Conservation (phyloP, 2,113 vertebrate genomes). For the Capreolus pygargus region DNA sequence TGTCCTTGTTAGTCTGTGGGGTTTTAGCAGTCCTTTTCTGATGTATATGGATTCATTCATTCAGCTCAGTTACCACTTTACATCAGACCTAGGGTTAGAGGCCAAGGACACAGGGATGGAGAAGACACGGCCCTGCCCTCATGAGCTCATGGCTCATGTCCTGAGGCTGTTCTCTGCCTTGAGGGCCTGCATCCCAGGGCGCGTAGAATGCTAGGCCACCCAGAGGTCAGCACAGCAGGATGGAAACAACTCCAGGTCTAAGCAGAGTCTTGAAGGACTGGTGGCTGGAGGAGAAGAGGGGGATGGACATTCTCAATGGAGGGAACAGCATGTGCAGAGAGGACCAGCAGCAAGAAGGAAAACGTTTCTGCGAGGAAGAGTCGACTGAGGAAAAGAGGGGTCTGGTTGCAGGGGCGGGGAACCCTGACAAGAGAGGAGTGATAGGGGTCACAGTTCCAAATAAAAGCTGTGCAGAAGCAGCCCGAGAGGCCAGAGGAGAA, state of each 20-base stretch:
- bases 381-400: background rate
- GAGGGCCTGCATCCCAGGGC: background rate
- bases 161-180: background rate
- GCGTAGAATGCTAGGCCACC: accelerated
- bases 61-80: background rate
- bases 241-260: background rate
- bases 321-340: background rate
- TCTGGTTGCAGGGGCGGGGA: background rate
- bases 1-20: background rate
- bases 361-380: background rate
- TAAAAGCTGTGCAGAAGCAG: too few relatives aligned
- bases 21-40: background rate
- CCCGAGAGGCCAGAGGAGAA: background rate
- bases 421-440: background rate
- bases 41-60: background rate
- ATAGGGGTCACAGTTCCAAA: background rate
- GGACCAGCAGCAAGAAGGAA: background rate
- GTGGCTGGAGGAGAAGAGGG: background rate
- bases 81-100: background rate
- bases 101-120: background rate
- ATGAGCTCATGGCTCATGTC: background rate
- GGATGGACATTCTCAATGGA: background rate
- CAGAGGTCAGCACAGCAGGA: background rate
- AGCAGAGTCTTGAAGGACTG: background rate
- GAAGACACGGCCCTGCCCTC: background rate